A percentile compares a stretch with the other conserved stretches of the same genome.
These are phyloP conservation scores for Drosophila eohydei DNA, from an alignment of 2,888 invertebrate genomes.

Conservation along the genomic window DNA sequence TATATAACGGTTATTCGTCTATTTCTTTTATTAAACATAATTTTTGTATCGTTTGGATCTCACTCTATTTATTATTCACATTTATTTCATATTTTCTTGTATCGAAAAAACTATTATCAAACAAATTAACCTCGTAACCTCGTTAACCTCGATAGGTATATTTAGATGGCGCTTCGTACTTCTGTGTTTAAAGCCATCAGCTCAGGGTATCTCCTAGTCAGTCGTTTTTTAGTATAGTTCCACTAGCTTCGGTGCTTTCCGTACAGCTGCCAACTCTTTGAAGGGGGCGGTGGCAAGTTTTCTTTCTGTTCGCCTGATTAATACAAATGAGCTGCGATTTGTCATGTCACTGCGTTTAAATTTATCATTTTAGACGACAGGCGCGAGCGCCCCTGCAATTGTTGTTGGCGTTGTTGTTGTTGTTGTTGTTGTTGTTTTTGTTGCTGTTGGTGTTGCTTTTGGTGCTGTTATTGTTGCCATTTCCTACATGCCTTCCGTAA, in stretches of 20 bases:
- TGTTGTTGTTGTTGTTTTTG: constrained; percentile 38
- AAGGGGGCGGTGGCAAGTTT: constrained; percentile 23
- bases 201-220: not conserved
- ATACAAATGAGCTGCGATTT: constrained; percentile 82
- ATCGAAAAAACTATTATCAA: too few species aligned
- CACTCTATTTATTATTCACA: too few species aligned
- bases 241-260: not conserved
- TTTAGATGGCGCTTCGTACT: not conserved
- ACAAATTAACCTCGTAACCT: too few species aligned
- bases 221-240: not conserved
- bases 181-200: not conserved
- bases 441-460: constrained; percentile 37
- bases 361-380: constrained; percentile 80
- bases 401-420: constrained; percentile 36
- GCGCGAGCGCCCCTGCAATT: constrained; percentile 62
- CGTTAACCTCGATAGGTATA: too few species aligned
- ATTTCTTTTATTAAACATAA: too few species aligned
- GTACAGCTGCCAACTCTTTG: constrained; percentile 13
- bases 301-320: constrained; percentile 70
- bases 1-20: too few species aligned
- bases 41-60: too few species aligned
- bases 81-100: too few species aligned
- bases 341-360: constrained; percentile 81
- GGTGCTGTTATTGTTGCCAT: constrained; percentile 28
- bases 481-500: constrained; percentile 54